Evolutionary conservation across 2,797 vertebrate genomes (phyloP).

Genomic region (Chromobotia macracanthus): DNA sequence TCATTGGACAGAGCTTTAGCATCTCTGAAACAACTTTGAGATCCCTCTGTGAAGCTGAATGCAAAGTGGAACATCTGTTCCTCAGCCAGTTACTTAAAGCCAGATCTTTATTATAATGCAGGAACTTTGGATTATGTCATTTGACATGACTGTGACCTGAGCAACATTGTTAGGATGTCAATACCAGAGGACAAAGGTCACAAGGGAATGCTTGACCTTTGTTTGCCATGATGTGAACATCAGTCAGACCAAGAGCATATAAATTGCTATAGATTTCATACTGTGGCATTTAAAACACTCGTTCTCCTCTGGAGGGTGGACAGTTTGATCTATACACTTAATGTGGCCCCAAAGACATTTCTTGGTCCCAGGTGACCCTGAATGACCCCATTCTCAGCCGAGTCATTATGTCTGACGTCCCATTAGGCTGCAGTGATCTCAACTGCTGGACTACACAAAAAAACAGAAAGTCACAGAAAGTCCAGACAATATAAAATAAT

Average conservation of each 20-base stretch:
- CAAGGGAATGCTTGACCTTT: constrained; percentile 29
- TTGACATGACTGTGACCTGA: constrained; percentile 28
- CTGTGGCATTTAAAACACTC: constrained; percentile 23
- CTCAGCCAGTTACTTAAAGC: not conserved
- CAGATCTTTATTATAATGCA: constrained; percentile 17
- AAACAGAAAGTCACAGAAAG: not conserved
- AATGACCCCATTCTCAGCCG: constrained; percentile 2
- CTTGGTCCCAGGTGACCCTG: constrained; percentile 27
- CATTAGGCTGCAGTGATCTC: constrained; percentile 33
- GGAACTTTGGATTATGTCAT: constrained; percentile 18
- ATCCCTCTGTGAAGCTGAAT: not conserved
- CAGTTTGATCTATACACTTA: constrained; percentile 10
- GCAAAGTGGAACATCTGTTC: constrained; percentile 3
- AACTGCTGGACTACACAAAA: constrained; percentile 5
- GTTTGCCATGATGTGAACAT: constrained; percentile 9
- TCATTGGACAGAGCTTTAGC: not conserved
- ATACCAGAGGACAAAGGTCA: constrained; percentile 39
- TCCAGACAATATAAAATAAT: not conserved
- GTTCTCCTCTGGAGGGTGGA: not conserved
- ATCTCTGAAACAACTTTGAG: constrained; percentile 5
- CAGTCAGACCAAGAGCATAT: constrained; percentile 13
- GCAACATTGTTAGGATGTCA: constrained; percentile 27
- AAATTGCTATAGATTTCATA: constrained; percentile 19
- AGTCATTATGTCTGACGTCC: constrained; percentile 21
- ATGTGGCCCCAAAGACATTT: constrained; percentile 18